These are phyloP conservation scores for Enteromius unitaeniatus DNA, from an alignment of 2,797 vertebrate species.

Conservation along the genomic window DNA sequence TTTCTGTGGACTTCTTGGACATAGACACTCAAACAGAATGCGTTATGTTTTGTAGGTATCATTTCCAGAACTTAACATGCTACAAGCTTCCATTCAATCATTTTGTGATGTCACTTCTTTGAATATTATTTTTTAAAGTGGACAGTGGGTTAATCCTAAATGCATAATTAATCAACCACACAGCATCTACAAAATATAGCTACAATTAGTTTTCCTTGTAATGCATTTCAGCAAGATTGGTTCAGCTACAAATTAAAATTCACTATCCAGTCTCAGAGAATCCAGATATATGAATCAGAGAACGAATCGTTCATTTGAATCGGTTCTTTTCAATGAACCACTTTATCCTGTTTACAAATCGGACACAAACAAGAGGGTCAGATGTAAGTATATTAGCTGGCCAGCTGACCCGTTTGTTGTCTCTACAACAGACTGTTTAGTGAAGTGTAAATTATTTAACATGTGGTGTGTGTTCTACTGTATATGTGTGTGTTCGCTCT, in stretches of 20 bases:
- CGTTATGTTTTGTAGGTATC: neutral
- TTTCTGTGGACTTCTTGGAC: constrained; percentile 12
- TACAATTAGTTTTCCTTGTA: neutral
- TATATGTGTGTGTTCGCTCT: neutral
- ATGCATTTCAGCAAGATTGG: neutral
- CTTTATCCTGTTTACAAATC: neutral
- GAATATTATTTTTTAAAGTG: neutral
- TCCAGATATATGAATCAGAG: neutral
- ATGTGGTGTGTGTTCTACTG: constrained; percentile 19
- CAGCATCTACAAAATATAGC: neutral
- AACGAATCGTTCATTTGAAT: neutral
- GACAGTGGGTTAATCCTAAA: neutral
- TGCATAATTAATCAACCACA: too few relatives aligned
- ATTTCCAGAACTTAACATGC: neutral
- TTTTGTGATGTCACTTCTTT: neutral
- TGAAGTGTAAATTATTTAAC: constrained; percentile 70
- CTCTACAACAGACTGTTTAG: constrained; percentile 63
- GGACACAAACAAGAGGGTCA: constrained; percentile 25
- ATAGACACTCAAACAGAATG: neutral
- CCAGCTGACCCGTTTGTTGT: constrained; percentile 61
- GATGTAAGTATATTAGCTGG: constrained; percentile 42
- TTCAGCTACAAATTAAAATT: neutral
- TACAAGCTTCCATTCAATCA: neutral
- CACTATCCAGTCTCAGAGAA: neutral
- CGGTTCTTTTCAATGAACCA: neutral